Percentiles rank a stretch among this genome's conserved stretches.
Evolutionary conservation across 2,113 vertebrate genomes (phyloP).

Genomic region (Gymnorhina tibicen): DNA sequence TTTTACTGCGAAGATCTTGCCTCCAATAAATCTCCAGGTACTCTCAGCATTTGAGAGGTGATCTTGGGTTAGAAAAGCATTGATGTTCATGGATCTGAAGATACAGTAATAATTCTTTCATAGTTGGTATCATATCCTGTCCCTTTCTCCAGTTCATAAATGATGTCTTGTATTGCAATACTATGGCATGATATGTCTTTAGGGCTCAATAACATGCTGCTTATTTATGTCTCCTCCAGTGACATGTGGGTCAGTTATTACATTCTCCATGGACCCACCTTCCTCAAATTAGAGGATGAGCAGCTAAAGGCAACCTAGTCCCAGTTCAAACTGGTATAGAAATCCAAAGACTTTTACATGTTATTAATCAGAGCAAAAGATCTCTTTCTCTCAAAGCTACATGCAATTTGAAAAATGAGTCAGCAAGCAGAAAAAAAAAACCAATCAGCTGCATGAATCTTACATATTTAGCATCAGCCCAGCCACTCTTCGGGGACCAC

Average conservation of each 20-base stretch:
- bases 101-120: not conserved
- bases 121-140: not conserved
- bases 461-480: slow-evolving; percentile 99
- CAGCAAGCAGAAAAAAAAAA: not conserved
- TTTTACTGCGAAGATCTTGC: not conserved
- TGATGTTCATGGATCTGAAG: not conserved
- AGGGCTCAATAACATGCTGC: not conserved
- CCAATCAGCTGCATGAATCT: not conserved
- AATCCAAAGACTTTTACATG: not conserved
- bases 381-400: not conserved
- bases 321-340: not conserved
- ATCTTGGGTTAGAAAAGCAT: not conserved
- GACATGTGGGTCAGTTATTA: not conserved
- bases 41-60: not conserved
- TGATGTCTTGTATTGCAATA: not conserved
- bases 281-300: not conserved
- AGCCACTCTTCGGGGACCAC: slow-evolving; percentile 99
- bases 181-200: not conserved
- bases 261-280: not conserved
- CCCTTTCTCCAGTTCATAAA: not conserved
- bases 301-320: not conserved
- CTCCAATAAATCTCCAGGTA: not conserved
- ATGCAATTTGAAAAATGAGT: not conserved
- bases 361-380: not conserved
- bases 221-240: not conserved